Conservation (phyloP, 2,797 vertebrate genomes). For the Bovichtus diacanthus region DNA sequence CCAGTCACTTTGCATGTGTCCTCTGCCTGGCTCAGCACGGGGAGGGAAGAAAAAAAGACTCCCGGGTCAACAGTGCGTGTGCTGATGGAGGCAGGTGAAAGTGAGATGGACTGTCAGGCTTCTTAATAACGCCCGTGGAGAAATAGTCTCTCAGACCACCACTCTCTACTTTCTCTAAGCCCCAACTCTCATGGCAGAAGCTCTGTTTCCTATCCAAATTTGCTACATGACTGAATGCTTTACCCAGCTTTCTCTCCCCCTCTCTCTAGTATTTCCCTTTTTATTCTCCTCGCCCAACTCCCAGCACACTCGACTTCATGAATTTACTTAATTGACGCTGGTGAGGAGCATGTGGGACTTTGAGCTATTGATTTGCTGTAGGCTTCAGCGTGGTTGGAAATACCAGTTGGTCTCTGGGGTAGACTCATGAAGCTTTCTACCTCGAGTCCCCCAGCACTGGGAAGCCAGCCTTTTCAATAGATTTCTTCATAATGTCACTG, state of each 20-base stretch:
- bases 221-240: constrained; percentile 47
- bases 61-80: constrained; percentile 67
- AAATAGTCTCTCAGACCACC: constrained; percentile 39
- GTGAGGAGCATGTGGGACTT: constrained; percentile 74
- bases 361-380: constrained; percentile 82
- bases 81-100: constrained; percentile 81
- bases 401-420: constrained; percentile 80
- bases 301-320: constrained; percentile 76
- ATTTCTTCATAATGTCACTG: constrained; percentile 81
- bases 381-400: constrained; percentile 76
- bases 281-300: constrained; percentile 40
- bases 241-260: neutral
- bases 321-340: constrained; percentile 83
- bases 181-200: constrained; percentile 27
- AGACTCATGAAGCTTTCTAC: constrained; percentile 72
- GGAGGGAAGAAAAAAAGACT: constrained; percentile 14
- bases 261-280: constrained; percentile 36
- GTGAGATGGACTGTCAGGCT: constrained; percentile 74
- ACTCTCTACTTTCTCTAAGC: constrained; percentile 38
- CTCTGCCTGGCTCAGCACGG: constrained; percentile 77
- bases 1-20: constrained; percentile 83
- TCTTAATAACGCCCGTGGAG: constrained; percentile 74
- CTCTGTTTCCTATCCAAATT: constrained; percentile 59
- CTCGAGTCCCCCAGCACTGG: constrained; percentile 62
- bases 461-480: constrained; percentile 70